Percentiles rank a stretch among this genome's conserved stretches.
Conservation (phyloP, 2,888 invertebrate genomes). For the Endomychus coccineus region DNA sequence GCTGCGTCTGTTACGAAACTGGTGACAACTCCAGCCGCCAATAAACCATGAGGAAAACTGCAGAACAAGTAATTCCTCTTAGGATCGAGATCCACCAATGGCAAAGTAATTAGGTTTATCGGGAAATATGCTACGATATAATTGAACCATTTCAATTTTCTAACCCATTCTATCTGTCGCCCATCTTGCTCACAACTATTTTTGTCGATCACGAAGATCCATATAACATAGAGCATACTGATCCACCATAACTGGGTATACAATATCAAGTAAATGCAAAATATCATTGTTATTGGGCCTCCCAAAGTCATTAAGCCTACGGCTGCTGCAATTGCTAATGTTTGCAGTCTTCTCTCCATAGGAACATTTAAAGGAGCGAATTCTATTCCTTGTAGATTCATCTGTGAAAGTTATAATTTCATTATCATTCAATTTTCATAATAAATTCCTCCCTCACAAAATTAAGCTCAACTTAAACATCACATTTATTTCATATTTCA, state of each 20-base stretch:
- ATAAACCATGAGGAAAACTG: background rate
- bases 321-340: conserved; percentile 68
- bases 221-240: background rate
- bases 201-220: background rate
- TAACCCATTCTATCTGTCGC: background rate
- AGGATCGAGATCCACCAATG: background rate
- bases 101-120: background rate
- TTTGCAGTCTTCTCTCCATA: conserved; percentile 70
- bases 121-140: background rate
- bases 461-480: no score
- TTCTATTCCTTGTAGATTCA: conserved; percentile 60
- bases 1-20: background rate
- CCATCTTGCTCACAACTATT: background rate
- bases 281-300: conserved; percentile 46
- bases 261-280: conserved; percentile 52
- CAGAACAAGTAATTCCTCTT: background rate
- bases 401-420: no score
- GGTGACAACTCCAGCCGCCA: background rate
- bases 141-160: background rate
- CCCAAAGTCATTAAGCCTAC: conserved; percentile 59
- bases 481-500: no score
- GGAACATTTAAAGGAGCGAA: conserved; percentile 82
- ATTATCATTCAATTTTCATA: no score
- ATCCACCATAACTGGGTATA: conserved; percentile 33
- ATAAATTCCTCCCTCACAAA: no score